Conservation (phyloP, 1,140 invertebrate genomes). For the Drosophila saltans region DNA sequence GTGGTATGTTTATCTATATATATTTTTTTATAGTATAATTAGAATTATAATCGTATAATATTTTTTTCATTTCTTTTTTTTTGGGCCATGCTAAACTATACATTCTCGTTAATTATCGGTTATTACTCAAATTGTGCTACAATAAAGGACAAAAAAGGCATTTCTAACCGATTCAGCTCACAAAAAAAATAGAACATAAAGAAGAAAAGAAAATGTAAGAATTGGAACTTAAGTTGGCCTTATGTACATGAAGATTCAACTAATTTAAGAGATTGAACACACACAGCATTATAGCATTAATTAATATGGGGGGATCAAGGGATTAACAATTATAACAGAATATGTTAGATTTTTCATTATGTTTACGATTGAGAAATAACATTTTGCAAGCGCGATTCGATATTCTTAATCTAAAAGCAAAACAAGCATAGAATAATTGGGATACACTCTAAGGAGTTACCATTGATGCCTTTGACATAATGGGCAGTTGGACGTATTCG, state of each 20-base stretch:
- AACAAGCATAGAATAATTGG: neutral
- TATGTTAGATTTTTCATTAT: neutral
- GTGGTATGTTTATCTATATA: neutral
- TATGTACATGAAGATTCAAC: conserved; percentile 4
- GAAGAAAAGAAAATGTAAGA: neutral
- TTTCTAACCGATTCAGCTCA: neutral
- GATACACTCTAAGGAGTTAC: neutral
- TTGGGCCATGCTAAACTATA: conserved; percentile 9
- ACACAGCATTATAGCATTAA: neutral
- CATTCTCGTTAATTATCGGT: neutral
- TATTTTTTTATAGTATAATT: neutral
- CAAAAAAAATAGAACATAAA: too few species aligned
- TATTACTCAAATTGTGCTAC: neutral
- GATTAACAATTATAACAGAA: conserved; percentile 11
- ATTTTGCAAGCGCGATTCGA: neutral
- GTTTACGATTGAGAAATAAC: neutral
- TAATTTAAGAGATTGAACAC: conserved; percentile 6
- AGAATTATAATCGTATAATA: conserved; percentile 1
- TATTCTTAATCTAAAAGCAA: conserved; percentile 5
- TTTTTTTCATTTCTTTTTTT: neutral
- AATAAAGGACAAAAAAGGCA: neutral
- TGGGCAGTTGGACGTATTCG: neutral
- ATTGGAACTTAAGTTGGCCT: conserved; percentile 1
- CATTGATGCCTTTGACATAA: conserved; percentile 6
- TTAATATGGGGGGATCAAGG: neutral